Conservation (phyloP, 2,797 vertebrate species). For the Etheostoma nigrum region DNA sequence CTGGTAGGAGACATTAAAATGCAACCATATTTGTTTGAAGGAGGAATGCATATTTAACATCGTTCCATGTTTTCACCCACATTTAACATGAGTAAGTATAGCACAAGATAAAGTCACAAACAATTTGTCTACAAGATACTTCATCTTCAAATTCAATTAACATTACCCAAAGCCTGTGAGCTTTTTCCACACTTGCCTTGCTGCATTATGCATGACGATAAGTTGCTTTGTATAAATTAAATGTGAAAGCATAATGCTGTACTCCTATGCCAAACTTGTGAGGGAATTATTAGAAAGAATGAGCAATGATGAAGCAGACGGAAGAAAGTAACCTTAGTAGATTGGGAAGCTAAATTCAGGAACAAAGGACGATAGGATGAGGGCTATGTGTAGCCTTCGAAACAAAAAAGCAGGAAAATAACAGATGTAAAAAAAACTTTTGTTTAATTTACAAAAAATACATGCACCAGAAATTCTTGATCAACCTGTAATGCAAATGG, state of each 20-base stretch:
- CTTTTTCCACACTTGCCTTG: slow-evolving; percentile 71
- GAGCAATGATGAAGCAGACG: slow-evolving; percentile 5
- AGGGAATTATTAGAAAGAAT: slow-evolving; percentile 48
- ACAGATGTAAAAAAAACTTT: background rate
- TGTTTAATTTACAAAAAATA: background rate
- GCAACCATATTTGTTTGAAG: slow-evolving; percentile 43
- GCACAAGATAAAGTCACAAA: slow-evolving; percentile 74
- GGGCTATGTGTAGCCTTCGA: background rate
- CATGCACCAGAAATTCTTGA: background rate
- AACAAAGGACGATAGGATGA: background rate
- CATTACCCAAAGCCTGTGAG: slow-evolving; percentile 74
- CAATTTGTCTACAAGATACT: slow-evolving; percentile 77
- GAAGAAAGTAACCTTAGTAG: background rate
- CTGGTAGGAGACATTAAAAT: slow-evolving; percentile 27
- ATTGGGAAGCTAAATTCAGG: background rate
- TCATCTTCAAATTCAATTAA: slow-evolving; percentile 82
- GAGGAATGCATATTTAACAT: slow-evolving; percentile 61
- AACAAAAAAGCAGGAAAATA: background rate
- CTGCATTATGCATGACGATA: slow-evolving; percentile 78
- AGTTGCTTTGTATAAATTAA: slow-evolving; percentile 71
- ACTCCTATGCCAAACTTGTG: slow-evolving; percentile 40
- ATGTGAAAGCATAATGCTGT: slow-evolving; percentile 68
- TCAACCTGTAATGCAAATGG: background rate
- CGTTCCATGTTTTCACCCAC: slow-evolving; percentile 61
- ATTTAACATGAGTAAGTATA: slow-evolving; percentile 79